Evolutionary conservation across 2,797 vertebrate genomes (phyloP), one percentile per base, ranked within the genome.

Genomic region (Macrochelys suwanniensis): DNA sequence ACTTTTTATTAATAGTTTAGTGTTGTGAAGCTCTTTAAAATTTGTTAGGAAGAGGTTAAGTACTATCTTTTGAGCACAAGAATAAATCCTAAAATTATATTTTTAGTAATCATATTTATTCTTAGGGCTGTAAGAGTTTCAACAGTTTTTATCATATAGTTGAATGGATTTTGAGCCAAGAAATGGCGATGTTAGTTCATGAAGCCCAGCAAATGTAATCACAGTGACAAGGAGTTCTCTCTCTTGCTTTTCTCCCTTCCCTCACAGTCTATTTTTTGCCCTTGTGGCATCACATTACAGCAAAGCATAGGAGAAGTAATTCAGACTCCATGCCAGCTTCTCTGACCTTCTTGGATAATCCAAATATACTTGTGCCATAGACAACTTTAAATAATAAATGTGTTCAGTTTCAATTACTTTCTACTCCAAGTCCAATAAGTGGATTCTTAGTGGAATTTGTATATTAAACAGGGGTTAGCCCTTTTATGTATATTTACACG

Each of bases 391-490:
- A 45, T 89, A 89, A 76, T 82, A 90, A 85, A 95, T 92, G 84
- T 96, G 91, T 96, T 97, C 51, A 47, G 37, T 94, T 88, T 82
- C 53, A 82, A 57, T 88, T 94, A 61, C 57, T 97, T 97, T 92
- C 89, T n/a, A 92, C 50, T 95, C 89, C 78, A 94, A 90, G 92
- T 96, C 90, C 80, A 89, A 76, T 93, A 79, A 93, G 50, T 49
- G 88, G 91, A 93, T 45, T 82, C 89, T 26, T 49, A n/a, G 45
- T 94, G 80, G 85, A 97, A 97, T 91, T 91, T 86, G 81, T 92
- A 61, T 89, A 90, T 61, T 85, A 57, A 88, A 94, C 82, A 84
- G 37, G n/a, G 45, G 25, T 3, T 8, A 3, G 2, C 5, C 5
- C 3, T 50, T 81, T 83, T 50, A 28, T 49, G 56, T 86, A 42